A percentile compares a stretch with the other conserved stretches of the same genome.
Conservation (phyloP, 2,888 invertebrate species). For the Ephialtes manifestator region DNA sequence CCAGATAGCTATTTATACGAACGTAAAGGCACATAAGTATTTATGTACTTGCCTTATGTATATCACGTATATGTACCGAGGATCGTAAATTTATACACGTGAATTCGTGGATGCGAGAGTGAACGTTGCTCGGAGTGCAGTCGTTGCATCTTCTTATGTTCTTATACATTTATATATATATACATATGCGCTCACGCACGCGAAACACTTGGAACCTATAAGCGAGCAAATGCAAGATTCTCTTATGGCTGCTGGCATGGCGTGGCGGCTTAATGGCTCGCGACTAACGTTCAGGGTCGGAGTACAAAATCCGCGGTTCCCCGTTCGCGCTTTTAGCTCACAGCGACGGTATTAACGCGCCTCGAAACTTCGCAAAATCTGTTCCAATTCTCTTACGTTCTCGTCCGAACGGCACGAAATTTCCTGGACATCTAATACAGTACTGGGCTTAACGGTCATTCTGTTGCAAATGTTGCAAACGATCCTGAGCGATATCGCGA, state of each 20-base stretch:
- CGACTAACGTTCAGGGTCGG: conserved; percentile 79
- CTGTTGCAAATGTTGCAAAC: conserved; percentile 63
- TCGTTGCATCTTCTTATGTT: conserved; percentile 43
- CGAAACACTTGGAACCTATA: conserved; percentile 57
- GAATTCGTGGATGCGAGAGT: conserved; percentile 64
- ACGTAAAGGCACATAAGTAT: conserved; percentile 61
- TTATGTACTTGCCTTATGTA: conserved; percentile 27
- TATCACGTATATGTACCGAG: conserved; percentile 36
- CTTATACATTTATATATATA: conserved; percentile 21
- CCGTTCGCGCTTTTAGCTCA: conserved; percentile 35
- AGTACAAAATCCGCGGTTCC: conserved; percentile 57
- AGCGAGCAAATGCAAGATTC: conserved; percentile 69
- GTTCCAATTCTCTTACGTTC: not conserved
- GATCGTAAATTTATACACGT: conserved; percentile 68
- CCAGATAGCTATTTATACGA: conserved; percentile 76
- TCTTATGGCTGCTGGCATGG: conserved; percentile 76
- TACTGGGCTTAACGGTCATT: conserved; percentile 48
- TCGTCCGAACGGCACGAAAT: not conserved
- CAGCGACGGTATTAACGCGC: conserved; percentile 3
- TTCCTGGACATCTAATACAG: conserved; percentile 32
- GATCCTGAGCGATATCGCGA: conserved; percentile 46
- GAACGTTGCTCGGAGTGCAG: conserved; percentile 10
- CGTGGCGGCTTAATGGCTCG: conserved; percentile 81
- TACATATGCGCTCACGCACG: conserved; percentile 20
- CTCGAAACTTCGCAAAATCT: not conserved